Evolutionary conservation across 2,797 vertebrate genomes (phyloP).

Genomic region (Macropodus opercularis): DNA sequence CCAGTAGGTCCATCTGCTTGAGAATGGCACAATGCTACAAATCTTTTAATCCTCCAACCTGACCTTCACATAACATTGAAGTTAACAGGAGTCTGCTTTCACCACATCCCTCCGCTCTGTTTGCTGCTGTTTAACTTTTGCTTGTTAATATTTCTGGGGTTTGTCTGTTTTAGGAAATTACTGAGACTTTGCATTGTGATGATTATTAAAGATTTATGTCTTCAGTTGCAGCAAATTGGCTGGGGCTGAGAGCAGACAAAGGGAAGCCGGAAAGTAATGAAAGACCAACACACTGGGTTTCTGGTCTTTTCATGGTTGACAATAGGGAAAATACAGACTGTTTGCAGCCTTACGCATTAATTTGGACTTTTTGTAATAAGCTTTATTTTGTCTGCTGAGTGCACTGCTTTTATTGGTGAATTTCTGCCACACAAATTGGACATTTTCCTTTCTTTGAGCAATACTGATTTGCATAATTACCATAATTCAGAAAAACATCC

Average conservation of each 20-base stretch:
- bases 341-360: not conserved
- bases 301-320: not conserved
- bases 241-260: not conserved
- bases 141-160: not conserved
- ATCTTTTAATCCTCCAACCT: not conserved
- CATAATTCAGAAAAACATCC: not conserved
- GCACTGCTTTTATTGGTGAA: not conserved
- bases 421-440: not conserved
- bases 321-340: not conserved
- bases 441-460: not conserved
- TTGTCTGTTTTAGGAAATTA: not conserved
- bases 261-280: not conserved
- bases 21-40: no score
- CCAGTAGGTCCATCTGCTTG: no score
- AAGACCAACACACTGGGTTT: not conserved
- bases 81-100: no score
- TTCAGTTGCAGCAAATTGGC: not conserved
- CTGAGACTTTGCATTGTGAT: not conserved
- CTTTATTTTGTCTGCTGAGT: not conserved
- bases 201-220: not conserved
- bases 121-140: no score
- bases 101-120: no score
- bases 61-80: not conserved
- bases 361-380: not conserved
- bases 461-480: not conserved